These are phyloP conservation scores for Coenonympha glycerion DNA, from an alignment of 2,888 invertebrate genomes.

Conservation along the genomic window DNA sequence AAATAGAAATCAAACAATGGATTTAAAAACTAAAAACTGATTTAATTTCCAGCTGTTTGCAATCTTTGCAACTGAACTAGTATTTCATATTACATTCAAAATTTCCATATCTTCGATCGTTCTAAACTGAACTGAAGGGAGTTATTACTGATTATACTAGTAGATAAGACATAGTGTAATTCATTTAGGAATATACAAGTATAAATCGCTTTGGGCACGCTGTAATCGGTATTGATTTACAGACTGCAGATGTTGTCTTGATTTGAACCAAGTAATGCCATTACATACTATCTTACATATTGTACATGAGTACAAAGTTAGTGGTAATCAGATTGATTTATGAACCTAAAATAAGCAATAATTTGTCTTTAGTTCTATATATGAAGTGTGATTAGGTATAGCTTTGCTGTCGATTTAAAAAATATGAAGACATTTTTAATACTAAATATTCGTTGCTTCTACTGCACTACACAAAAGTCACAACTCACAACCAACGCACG, in stretches of 20 bases:
- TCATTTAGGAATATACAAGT: conserved; percentile 21
- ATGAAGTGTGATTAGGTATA: neutral
- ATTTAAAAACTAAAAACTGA: too few species aligned
- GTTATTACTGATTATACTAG: too few species aligned
- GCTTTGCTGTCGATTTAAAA: neutral
- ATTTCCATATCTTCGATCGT: neutral
- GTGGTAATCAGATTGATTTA: conserved; percentile 6
- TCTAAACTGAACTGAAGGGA: neutral
- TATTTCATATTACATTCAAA: too few species aligned
- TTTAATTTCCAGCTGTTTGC: too few species aligned
- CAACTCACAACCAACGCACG: too few species aligned
- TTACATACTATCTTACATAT: conserved; percentile 18
- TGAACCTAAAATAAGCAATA: conserved; percentile 4
- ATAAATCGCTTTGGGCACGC: conserved; percentile 21
- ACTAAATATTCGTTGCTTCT: neutral
- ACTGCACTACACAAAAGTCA: too few species aligned
- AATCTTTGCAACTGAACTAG: too few species aligned
- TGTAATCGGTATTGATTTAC: conserved; percentile 19
- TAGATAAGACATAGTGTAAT: neutral
- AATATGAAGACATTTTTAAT: neutral
- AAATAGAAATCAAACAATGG: too few species aligned
- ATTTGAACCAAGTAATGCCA: conserved; percentile 19
- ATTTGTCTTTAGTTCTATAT: neutral
- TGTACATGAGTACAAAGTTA: conserved; percentile 10
- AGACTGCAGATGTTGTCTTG: conserved; percentile 28